A percentile compares a stretch with the other conserved stretches of the same genome.
Evolutionary conservation across 2,888 invertebrate species (phyloP).

Genomic region (Unio delphinus): DNA sequence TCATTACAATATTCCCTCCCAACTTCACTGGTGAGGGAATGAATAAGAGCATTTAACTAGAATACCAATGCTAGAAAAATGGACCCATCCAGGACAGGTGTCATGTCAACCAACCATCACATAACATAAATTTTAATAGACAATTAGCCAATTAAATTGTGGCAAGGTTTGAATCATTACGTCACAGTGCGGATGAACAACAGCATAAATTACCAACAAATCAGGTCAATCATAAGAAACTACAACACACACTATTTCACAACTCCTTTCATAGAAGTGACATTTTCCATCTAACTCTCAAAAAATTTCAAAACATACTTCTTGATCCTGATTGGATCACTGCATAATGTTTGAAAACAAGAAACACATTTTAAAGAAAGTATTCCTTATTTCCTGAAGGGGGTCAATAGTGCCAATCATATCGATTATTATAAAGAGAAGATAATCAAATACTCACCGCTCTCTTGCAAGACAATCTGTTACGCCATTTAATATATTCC

Average conservation of each 20-base stretch:
- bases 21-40: no score
- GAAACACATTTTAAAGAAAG: constrained; percentile 2
- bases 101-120: no score
- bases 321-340: not conserved
- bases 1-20: no score
- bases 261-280: not conserved
- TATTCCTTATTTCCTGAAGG: not conserved
- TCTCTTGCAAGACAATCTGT: constrained; percentile 79
- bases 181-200: not conserved
- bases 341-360: not conserved
- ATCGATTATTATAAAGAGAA: constrained; percentile 1
- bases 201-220: not conserved
- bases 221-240: not conserved
- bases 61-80: no score
- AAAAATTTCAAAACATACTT: not conserved
- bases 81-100: no score
- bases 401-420: no score
- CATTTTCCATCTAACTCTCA: not conserved
- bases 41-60: no score
- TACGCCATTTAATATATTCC: constrained; percentile 79
- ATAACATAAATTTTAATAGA: no score
- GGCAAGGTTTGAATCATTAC: no score
- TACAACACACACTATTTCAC: not conserved
- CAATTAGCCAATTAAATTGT: no score
- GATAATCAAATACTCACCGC: constrained; percentile 38